Conservation (phyloP, 2,888 invertebrate species). For the Torymus aiolomorphi region DNA sequence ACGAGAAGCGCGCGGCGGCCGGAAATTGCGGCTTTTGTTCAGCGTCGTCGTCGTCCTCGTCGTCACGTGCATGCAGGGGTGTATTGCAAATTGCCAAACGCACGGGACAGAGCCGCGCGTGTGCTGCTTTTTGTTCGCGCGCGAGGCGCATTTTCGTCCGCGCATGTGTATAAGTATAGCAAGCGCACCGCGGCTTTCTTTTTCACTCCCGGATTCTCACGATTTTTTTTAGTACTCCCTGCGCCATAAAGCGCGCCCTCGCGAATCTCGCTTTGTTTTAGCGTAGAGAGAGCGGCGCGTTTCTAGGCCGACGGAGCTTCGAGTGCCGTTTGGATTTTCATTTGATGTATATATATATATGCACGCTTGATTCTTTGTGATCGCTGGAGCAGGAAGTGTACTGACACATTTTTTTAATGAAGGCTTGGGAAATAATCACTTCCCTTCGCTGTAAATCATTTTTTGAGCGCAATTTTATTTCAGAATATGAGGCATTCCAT, state of each 20-base stretch:
- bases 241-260: too few species aligned
- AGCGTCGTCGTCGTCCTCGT: not conserved
- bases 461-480: too few species aligned
- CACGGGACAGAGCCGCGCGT: not conserved
- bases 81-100: constrained; percentile 32
- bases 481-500: too few species aligned
- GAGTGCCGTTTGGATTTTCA: too few species aligned
- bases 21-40: constrained; percentile 45
- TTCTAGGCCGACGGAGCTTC: too few species aligned
- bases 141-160: too few species aligned
- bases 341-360: not conserved
- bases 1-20: not conserved
- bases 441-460: too few species aligned
- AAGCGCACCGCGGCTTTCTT: not conserved
- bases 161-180: not conserved
- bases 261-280: too few species aligned
- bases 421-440: too few species aligned
- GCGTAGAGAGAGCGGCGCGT: too few species aligned
- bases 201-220: constrained; percentile 15
- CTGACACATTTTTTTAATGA: not conserved
- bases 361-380: not conserved
- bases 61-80: not conserved
- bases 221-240: not conserved
- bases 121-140: too few species aligned
- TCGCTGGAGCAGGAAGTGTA: constrained; percentile 11